Conservation (phyloP, 2,113 vertebrate species). For the Cheirogaleus medius region DNA sequence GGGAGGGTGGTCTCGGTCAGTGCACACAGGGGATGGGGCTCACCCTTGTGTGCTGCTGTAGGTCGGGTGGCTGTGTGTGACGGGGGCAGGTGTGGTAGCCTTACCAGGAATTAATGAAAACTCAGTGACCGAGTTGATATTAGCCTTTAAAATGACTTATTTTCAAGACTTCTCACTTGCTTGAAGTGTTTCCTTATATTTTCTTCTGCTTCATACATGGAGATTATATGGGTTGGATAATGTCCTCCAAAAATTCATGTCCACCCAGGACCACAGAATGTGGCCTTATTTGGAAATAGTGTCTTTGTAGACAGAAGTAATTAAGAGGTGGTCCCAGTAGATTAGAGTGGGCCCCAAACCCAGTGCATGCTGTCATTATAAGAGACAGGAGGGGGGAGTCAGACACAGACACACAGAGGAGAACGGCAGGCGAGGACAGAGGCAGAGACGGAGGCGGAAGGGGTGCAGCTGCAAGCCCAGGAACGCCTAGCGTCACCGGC, state of each 20-base stretch:
- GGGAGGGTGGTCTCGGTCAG: neutral
- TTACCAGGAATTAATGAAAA: neutral
- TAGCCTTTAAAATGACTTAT: neutral
- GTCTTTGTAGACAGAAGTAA: neutral
- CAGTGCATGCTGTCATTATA: no score
- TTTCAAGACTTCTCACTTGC: neutral
- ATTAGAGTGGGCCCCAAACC: neutral
- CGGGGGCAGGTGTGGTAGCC: neutral
- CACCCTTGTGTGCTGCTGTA: accelerated
- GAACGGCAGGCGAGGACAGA: neutral
- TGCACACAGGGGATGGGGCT: accelerated
- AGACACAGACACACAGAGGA: neutral
- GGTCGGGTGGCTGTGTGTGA: neutral
- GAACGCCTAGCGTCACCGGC: accelerated
- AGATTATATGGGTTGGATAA: neutral
- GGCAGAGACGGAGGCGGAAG: no score
- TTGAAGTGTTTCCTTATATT: neutral
- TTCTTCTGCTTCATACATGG: neutral
- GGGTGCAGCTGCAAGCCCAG: neutral
- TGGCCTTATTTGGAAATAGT: neutral
- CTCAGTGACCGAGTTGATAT: neutral
- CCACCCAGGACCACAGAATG: neutral
- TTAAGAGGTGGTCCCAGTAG: neutral
- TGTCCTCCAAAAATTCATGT: neutral
- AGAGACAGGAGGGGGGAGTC: neutral